These are phyloP conservation scores for Mellilla xanthometata DNA, from an alignment of 2,888 invertebrate genomes.

Conservation along the genomic window DNA sequence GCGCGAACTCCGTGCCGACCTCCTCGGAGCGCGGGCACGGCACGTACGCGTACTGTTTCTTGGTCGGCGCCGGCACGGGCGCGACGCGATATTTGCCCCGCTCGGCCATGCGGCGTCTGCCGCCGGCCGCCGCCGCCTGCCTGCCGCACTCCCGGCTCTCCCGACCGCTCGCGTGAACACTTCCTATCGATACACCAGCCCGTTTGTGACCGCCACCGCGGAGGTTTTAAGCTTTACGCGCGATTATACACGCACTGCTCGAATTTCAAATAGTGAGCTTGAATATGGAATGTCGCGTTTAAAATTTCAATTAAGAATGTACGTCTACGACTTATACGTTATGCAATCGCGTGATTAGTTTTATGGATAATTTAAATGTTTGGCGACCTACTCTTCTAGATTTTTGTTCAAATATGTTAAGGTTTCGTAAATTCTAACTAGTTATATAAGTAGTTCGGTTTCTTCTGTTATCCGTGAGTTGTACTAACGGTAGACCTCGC, in stretches of 20 bases:
- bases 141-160: constrained; percentile 37
- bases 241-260: constrained; percentile 25
- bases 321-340: constrained; percentile 13
- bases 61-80: constrained; percentile 72
- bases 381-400: constrained; percentile 7
- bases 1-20: constrained; percentile 73
- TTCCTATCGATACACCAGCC: constrained; percentile 48
- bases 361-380: constrained; percentile 9
- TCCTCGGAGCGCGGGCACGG: constrained; percentile 80
- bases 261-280: neutral
- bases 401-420: constrained; percentile 5
- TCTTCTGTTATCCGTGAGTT: too few relatives aligned
- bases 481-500: too few relatives aligned
- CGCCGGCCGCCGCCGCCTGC: constrained; percentile 43
- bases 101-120: constrained; percentile 80
- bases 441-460: neutral
- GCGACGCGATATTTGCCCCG: constrained; percentile 77
- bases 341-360: constrained; percentile 6
- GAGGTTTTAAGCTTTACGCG: constrained; percentile 16
- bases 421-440: too few relatives aligned
- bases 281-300: constrained; percentile 24
- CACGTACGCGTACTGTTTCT: constrained; percentile 75
- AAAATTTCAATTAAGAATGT: constrained; percentile 29
- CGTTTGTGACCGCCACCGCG: constrained; percentile 31
- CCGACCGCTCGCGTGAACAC: constrained; percentile 37